phyloP scores from a whole-genome alignment of 2,113 vertebrate genomes.

The Pelusios castaneus region DNA sequence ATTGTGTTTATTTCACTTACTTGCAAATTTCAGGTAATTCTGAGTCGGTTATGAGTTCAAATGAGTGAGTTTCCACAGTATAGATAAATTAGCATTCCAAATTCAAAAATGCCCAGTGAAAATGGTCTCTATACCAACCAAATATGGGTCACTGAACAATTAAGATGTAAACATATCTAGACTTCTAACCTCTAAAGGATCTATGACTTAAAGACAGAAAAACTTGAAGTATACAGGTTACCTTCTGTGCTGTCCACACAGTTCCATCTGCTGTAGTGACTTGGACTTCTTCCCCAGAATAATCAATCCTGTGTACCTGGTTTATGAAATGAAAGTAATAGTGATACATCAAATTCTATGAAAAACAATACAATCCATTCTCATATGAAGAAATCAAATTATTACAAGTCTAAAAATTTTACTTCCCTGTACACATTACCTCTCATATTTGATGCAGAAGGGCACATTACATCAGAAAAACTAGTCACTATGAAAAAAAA shows the following conservation, averaged over 20 bases:
- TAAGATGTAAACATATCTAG: neutral
- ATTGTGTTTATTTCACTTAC: neutral
- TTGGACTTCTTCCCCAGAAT: conserved; percentile 88
- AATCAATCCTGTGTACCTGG: conserved; percentile 87
- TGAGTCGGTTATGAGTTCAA: neutral
- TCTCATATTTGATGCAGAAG: neutral
- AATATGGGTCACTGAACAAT: neutral
- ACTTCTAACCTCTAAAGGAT: neutral
- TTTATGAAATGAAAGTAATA: neutral
- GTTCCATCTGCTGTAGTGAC: conserved; percentile 84
- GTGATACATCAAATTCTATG: neutral
- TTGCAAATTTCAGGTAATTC: neutral
- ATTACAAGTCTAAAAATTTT: neutral
- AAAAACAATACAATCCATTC: neutral
- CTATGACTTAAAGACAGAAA: neutral
- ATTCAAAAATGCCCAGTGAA: neutral
- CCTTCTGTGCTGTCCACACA: conserved; percentile 90
- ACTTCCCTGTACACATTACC: neutral
- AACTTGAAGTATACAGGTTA: conserved; percentile 40
- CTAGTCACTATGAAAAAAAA: neutral
- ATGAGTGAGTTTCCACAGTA: neutral
- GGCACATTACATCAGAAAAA: neutral
- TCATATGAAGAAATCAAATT: neutral
- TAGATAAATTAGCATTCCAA: neutral
- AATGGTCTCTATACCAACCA: neutral